Evolutionary conservation across 2,888 invertebrate species (phyloP).

Genomic region (Seira ritae): DNA sequence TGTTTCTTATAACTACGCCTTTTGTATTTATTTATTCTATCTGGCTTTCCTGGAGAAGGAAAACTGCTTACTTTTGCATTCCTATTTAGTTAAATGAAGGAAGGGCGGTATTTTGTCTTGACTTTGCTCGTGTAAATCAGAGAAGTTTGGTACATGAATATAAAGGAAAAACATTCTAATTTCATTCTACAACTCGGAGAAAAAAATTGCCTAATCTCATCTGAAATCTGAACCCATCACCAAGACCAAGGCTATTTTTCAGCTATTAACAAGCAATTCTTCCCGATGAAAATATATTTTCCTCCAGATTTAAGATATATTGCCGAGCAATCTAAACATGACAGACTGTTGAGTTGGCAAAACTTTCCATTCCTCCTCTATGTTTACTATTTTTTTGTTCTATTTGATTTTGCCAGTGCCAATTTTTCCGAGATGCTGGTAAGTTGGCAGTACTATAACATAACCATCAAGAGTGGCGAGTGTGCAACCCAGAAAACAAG

Average conservation of each 20-base stretch:
- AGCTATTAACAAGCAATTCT: slow-evolving; percentile 2
- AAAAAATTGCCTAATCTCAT: background rate
- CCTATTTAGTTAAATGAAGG: background rate
- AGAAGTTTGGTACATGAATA: background rate
- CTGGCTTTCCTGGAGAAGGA: slow-evolving; percentile 11
- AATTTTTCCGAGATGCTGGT: background rate
- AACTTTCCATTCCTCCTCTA: slow-evolving; percentile 23
- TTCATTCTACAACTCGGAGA: background rate
- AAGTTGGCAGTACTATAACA: background rate
- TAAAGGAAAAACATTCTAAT: background rate
- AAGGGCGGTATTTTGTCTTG: too few relatives aligned
- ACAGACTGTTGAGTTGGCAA: slow-evolving; percentile 58
- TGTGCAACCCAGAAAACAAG: too few relatives aligned
- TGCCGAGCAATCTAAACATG: slow-evolving; percentile 49
- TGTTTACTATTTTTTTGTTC: background rate
- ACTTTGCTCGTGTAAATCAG: background rate
- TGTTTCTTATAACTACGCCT: slow-evolving; percentile 20
- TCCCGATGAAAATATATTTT: background rate
- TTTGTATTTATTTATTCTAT: slow-evolving; percentile 38
- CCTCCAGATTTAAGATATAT: background rate
- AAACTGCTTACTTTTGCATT: slow-evolving; percentile 45
- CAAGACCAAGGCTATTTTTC: background rate
- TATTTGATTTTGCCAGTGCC: background rate
- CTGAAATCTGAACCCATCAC: background rate
- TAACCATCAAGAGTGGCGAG: too few relatives aligned